These are phyloP conservation scores for Idris sp. DNA, from an alignment of 1,140 invertebrate genomes.

Conservation along the genomic window DNA sequence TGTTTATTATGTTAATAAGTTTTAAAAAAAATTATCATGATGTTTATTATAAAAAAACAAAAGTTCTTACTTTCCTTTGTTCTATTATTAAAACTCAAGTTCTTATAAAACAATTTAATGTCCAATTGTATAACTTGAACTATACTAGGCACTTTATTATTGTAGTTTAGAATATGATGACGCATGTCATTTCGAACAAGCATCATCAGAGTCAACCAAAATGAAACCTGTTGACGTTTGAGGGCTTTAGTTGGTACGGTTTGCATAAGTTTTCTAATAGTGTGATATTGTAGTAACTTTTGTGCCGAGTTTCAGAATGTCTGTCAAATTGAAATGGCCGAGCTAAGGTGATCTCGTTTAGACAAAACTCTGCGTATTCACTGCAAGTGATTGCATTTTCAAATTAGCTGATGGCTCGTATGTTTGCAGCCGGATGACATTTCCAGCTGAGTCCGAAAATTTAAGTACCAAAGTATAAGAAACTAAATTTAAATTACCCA, in stretches of 20 bases:
- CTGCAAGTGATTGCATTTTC: conserved; percentile 34
- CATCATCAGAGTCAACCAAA: conserved; percentile 32
- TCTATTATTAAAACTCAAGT: too few relatives aligned
- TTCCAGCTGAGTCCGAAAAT: conserved; percentile 12
- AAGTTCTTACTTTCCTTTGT: too few relatives aligned
- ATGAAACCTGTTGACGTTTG: conserved; percentile 50
- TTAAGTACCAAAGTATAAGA: conserved; percentile 48
- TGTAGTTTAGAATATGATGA: conserved; percentile 30
- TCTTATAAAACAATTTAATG: conserved; percentile 18
- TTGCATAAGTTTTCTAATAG: conserved; percentile 44
- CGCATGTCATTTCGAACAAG: conserved; percentile 4
- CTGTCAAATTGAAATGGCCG: conserved; percentile 51
- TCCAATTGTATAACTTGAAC: conserved; percentile 23
- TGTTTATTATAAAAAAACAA: too few relatives aligned
- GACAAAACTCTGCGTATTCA: conserved; percentile 46
- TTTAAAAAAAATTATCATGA: conserved; percentile 4
- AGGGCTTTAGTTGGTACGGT: conserved; percentile 12
- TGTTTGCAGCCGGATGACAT: conserved; percentile 30
- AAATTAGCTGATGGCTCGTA: conserved; percentile 44
- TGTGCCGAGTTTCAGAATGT: conserved; percentile 27
- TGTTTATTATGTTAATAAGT: conserved; percentile 9
- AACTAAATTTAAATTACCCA: conserved; percentile 65
- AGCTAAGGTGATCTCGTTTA: conserved; percentile 46
- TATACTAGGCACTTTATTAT: conserved; percentile 25
- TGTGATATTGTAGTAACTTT: conserved; percentile 46